Evolutionary conservation across 2,797 vertebrate genomes (phyloP).

Genomic region (Natrix natrix): DNA sequence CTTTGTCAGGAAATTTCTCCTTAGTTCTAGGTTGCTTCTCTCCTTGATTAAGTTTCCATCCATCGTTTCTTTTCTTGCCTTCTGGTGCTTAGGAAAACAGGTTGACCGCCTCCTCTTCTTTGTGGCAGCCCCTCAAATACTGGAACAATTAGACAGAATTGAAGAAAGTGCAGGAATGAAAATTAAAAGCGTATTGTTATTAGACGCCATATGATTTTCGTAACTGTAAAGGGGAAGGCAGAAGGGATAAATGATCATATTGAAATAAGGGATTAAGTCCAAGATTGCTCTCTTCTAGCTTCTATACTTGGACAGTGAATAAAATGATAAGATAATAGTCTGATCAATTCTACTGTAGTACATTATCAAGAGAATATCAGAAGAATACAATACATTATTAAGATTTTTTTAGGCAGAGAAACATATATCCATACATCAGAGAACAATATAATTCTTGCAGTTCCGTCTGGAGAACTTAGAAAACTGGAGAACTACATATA

Average conservation of each 20-base stretch:
- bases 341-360: background rate
- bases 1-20: background rate
- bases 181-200: background rate
- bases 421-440: background rate
- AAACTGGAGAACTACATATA: background rate
- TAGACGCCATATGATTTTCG: background rate
- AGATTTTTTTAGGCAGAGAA: background rate
- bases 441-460: background rate
- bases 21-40: background rate
- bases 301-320: background rate
- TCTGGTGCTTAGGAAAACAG: background rate
- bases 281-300: background rate
- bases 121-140: background rate
- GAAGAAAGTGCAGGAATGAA: background rate
- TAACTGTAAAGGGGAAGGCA: background rate
- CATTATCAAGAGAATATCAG: background rate
- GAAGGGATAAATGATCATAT: background rate
- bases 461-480: background rate
- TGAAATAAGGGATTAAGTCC: background rate
- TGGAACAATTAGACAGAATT: background rate
- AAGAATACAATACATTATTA: background rate
- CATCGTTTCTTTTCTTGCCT: background rate
- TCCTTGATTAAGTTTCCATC: background rate
- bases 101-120: background rate
- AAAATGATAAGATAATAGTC: background rate